These are phyloP conservation scores for Ormyrus labotus DNA, from an alignment of 2,888 invertebrate species.

Conservation along the genomic window DNA sequence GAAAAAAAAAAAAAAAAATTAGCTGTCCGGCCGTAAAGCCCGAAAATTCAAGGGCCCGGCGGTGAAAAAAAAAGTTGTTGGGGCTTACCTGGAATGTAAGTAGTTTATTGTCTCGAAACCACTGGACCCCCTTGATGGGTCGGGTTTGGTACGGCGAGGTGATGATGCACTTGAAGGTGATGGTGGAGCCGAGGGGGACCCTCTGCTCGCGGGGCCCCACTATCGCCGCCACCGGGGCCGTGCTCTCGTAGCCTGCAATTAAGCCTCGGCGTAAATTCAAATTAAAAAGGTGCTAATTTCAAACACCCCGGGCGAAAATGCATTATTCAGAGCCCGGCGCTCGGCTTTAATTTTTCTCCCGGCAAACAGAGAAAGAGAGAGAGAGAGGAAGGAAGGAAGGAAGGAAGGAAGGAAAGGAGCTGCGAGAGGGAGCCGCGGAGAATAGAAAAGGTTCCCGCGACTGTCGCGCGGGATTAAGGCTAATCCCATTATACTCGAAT, in stretches of 20 bases:
- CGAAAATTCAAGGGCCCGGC: not conserved
- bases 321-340: conserved; percentile 61
- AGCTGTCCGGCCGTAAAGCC: not conserved
- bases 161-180: conserved; percentile 79
- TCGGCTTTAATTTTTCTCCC: not conserved
- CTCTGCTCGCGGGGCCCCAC: conserved; percentile 78
- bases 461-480: conserved; percentile 69
- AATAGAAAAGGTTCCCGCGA: conserved; percentile 53
- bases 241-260: conserved; percentile 72
- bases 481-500: conserved; percentile 74
- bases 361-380: not conserved
- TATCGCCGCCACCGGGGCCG: conserved; percentile 76
- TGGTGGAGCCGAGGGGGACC: conserved; percentile 78
- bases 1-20: not conserved
- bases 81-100: conserved; percentile 77
- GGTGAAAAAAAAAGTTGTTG: not conserved
- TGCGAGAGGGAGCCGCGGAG: not conserved
- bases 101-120: conserved; percentile 79
- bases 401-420: too few relatives aligned
- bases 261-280: conserved; percentile 37
- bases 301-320: conserved; percentile 57
- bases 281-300: conserved; percentile 46
- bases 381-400: not conserved
- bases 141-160: conserved; percentile 74
- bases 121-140: conserved; percentile 76